Percentiles rank a stretch among this genome's conserved stretches.
Evolutionary conservation across 2,888 invertebrate genomes (phyloP).

Genomic region (Alviniconcha strummeri): DNA sequence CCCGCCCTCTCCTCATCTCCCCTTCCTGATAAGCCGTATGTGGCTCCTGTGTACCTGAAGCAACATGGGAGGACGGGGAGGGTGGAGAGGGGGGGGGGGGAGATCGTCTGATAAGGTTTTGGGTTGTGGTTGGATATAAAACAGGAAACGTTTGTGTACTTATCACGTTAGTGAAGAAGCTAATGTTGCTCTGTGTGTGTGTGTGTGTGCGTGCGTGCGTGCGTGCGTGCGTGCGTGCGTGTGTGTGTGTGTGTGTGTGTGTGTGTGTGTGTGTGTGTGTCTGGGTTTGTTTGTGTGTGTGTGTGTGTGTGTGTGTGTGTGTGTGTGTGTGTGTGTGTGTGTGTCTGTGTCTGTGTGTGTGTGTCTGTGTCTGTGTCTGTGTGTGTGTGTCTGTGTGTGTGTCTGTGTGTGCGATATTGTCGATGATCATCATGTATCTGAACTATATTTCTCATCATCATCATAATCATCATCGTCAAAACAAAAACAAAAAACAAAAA

Average conservation of each 20-base stretch:
- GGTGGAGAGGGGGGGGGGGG: too few species aligned
- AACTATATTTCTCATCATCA: too few species aligned
- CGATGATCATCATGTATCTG: neutral
- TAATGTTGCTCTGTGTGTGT: neutral
- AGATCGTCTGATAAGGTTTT: too few species aligned
- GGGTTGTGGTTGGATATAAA: too few species aligned
- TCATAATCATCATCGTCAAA: too few species aligned
- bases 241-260: conserved; percentile 5
- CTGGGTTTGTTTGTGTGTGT: neutral
- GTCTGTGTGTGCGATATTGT: neutral
- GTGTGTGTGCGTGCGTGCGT: neutral
- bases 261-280: neutral
- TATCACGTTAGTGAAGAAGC: too few species aligned
- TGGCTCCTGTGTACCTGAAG: too few species aligned
- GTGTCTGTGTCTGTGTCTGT: conserved; percentile 1
- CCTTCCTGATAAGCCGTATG: too few species aligned
- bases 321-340: neutral
- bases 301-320: neutral
- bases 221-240: neutral
- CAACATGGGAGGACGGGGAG: too few species aligned
- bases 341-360: conserved; percentile 9
- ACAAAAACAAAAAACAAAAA: too few species aligned
- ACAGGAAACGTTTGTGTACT: too few species aligned
- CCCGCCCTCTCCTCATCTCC: too few species aligned
- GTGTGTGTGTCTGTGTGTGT: conserved; percentile 1